Percentiles rank a stretch among this genome's conserved stretches.
Conservation (phyloP, 2,888 invertebrate genomes). For the Zygothrica quintamaculata region DNA sequence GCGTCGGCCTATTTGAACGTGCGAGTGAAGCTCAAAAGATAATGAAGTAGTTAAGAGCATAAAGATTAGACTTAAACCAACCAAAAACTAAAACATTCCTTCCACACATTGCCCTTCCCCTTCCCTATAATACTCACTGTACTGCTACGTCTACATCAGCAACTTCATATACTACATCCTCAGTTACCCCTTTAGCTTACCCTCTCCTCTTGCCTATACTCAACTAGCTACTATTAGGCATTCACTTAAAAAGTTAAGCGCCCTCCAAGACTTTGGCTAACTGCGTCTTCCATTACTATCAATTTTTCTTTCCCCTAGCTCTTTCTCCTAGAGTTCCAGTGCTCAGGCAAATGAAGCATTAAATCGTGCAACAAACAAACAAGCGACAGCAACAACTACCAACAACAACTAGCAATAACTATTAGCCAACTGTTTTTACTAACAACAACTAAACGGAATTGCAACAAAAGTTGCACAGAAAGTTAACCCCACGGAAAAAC, state of each 20-base stretch:
- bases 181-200: neutral
- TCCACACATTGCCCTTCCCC: no score
- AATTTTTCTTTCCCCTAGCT: slow-evolving; percentile 4
- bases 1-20: slow-evolving; percentile 40
- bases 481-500: no score
- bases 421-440: neutral
- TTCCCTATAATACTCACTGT: no score
- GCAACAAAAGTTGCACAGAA: no score
- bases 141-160: no score
- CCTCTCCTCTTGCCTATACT: slow-evolving; percentile 14
- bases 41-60: slow-evolving; percentile 58
- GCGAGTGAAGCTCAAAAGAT: slow-evolving; percentile 37
- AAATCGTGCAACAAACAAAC: slow-evolving; percentile 79
- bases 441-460: no score
- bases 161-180: neutral
- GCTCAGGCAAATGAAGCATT: slow-evolving; percentile 70
- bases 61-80: slow-evolving; percentile 11
- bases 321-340: slow-evolving; percentile 24
- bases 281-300: neutral
- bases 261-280: slow-evolving; percentile 21
- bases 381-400: slow-evolving; percentile 55
- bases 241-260: slow-evolving; percentile 45
- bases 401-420: slow-evolving; percentile 29
- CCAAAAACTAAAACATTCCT: no score
- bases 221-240: no score